Conservation (phyloP, 37 sponge, comb jelly and placozoan genomes). For the Dysidea cf. avara region DNA sequence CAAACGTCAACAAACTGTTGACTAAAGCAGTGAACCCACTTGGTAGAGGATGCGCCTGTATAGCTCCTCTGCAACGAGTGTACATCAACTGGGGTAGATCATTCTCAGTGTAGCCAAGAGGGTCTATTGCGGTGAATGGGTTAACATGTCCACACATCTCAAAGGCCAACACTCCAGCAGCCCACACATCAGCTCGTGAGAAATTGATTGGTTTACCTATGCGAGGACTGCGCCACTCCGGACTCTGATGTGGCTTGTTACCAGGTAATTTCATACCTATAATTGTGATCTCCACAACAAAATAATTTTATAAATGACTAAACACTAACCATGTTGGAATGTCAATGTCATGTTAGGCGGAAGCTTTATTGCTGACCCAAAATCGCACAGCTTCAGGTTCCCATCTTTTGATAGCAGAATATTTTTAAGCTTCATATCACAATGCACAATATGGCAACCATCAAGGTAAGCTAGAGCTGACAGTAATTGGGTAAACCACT, state of each 20-base stretch:
- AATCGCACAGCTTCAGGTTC: conserved; percentile 62
- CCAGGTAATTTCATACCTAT: conserved; percentile 59
- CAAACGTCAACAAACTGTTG: conserved; percentile 5
- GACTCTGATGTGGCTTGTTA: conserved; percentile 63
- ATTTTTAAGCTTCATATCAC: conserved; percentile 84
- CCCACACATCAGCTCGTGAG: conserved; percentile 77
- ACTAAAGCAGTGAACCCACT: conserved; percentile 13
- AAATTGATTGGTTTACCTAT: conserved; percentile 57
- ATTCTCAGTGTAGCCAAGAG: not conserved
- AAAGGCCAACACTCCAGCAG: conserved; percentile 78
- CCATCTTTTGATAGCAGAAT: conserved; percentile 47
- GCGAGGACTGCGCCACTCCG: conserved; percentile 69
- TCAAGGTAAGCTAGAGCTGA: conserved; percentile 60
- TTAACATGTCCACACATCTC: conserved; percentile 49
- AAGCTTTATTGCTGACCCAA: conserved; percentile 66
- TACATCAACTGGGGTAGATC: conserved; percentile 11
- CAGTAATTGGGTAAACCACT: conserved; percentile 65
- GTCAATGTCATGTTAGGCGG: conserved; percentile 38
- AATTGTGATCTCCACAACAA: too few relatives aligned
- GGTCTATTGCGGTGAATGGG: conserved; percentile 23
- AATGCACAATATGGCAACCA: conserved; percentile 53
- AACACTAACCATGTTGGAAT: conserved; percentile 29
- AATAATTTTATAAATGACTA: not conserved
- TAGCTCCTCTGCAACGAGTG: conserved; percentile 2
- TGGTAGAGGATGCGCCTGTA: conserved; percentile 17